Conservation (phyloP, 2,797 vertebrate species). For the Rhabdophis nuchalis region DNA sequence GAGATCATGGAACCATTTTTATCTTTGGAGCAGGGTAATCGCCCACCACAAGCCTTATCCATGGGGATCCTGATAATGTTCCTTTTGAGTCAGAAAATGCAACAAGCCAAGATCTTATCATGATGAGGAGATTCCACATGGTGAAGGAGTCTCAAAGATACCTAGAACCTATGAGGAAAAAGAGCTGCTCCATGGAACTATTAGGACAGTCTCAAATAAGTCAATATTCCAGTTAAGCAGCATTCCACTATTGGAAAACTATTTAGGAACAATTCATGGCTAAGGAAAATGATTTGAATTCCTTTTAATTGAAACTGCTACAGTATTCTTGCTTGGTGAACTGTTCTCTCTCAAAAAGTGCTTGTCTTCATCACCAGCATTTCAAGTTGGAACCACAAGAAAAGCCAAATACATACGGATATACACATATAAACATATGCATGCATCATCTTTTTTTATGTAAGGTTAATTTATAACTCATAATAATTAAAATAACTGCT, state of each 20-base stretch:
- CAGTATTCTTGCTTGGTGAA: not conserved
- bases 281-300: not conserved
- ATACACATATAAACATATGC: no score
- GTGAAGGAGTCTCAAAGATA: not conserved
- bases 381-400: not conserved
- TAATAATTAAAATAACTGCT: no score
- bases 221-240: not conserved
- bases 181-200: not conserved
- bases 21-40: not conserved
- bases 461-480: not conserved
- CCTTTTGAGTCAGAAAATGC: not conserved
- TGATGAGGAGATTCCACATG: not conserved
- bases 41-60: not conserved
- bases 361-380: not conserved
- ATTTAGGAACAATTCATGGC: not conserved
- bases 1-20: not conserved
- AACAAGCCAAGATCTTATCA: not conserved
- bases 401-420: not conserved
- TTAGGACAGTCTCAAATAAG: not conserved
- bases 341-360: not conserved
- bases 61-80: not conserved
- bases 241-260: not conserved
- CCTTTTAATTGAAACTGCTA: not conserved
- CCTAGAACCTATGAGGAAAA: not conserved
- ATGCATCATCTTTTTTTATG: not conserved